Percentiles rank a stretch among this genome's conserved stretches.
phyloP scores from a whole-genome alignment of 2,113 vertebrate genomes.

The Lynx canadensis region DNA sequence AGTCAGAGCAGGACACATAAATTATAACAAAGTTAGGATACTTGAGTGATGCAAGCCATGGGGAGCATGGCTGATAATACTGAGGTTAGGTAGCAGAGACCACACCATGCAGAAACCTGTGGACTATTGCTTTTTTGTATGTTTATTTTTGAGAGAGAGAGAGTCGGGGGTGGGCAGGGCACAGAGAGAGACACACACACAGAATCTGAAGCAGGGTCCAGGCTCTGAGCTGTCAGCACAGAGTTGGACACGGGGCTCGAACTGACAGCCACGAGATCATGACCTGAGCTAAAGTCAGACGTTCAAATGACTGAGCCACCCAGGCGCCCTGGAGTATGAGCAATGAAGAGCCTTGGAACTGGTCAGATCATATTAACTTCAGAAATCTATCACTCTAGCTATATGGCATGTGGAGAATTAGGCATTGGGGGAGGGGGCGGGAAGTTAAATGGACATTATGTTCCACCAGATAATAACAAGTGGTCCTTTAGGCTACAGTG shows the following conservation, averaged over 20 bases:
- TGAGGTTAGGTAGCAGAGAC: background rate
- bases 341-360: background rate
- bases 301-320: too few species aligned
- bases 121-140: background rate
- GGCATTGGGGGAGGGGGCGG: too few species aligned
- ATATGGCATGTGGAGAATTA: background rate
- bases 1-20: background rate
- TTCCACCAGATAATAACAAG: background rate
- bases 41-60: fast-evolving
- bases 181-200: too few species aligned
- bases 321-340: background rate
- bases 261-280: too few species aligned
- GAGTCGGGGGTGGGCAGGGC: too few species aligned
- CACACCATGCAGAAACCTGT: background rate
- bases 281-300: too few species aligned
- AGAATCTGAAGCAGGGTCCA: too few species aligned
- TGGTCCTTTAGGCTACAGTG: background rate
- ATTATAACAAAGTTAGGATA: background rate
- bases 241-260: too few species aligned
- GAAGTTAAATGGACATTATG: background rate
- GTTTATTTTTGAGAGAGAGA: too few species aligned
- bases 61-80: fast-evolving
- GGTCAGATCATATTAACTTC: background rate
- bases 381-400: background rate
- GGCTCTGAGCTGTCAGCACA: too few species aligned